phyloP scores from a whole-genome alignment of 30 jellyfish, hydroid and myxozoan species.

The Cassiopea andromeda region DNA sequence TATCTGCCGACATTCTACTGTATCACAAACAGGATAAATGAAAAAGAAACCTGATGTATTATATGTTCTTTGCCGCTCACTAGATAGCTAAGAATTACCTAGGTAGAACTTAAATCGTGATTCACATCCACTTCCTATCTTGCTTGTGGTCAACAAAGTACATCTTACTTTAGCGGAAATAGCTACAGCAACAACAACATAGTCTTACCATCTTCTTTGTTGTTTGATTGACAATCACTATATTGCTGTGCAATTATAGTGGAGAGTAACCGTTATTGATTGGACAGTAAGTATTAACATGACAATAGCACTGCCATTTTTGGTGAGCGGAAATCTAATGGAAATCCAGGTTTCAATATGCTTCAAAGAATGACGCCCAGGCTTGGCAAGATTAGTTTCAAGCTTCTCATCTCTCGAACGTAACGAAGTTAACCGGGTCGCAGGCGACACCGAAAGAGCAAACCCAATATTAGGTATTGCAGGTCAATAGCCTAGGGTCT shows the following conservation, averaged over 20 bases:
- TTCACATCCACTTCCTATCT: not conserved
- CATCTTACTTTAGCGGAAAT: not conserved
- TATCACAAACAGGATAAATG: not conserved
- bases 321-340: constrained; percentile 36
- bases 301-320: constrained; percentile 43
- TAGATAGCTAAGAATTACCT: not conserved
- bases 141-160: not conserved
- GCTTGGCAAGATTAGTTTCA: constrained; percentile 3
- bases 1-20: not conserved
- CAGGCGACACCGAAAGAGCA: constrained; percentile 83
- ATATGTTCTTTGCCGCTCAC: not conserved
- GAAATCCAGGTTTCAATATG: constrained; percentile 8
- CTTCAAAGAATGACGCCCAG: constrained; percentile 67
- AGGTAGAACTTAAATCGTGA: not conserved
- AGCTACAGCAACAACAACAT: constrained; percentile 44
- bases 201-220: not conserved
- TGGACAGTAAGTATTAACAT: constrained; percentile 36
- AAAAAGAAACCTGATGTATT: not conserved
- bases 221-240: constrained; percentile 52
- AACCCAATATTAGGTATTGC: constrained; percentile 75
- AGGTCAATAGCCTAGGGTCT: constrained; percentile 85
- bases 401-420: constrained; percentile 20
- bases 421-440: constrained; percentile 67
- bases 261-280: not conserved
- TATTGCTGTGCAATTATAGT: not conserved